Evolutionary conservation across 2,888 invertebrate genomes (phyloP), one percentile per base, ranked within the genome.

Genomic region (Diogma glabrata): DNA sequence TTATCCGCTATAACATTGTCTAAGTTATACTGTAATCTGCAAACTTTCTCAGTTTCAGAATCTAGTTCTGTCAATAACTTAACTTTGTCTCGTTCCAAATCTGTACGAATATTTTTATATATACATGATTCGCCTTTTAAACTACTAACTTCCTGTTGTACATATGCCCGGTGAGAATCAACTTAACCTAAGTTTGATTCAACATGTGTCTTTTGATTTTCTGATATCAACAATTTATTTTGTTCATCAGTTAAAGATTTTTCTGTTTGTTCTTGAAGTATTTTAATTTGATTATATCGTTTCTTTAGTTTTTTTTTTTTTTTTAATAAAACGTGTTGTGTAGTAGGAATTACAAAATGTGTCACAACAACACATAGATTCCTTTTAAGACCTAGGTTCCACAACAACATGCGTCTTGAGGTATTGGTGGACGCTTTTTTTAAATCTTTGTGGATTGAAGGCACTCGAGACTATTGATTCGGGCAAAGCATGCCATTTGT

Each of bases 201-300:
- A 8, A 79, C 74, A 52, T 75, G 65, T 55, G 75, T 75, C 9
- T 84, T 65, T 64, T 85, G 81, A 22, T 75, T 76, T 64, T 85
- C 84, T 10, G 77, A 67, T 56, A 76, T 73, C 36, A 77, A 61
- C 30, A 86, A 64, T 65, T 84, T 82, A 63, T 75, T 76, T 65
- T 86, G 85, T 51, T 80, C 73, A 57, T 85, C 84, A 51, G 75
- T 73, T 53, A 84, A 72, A 43, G 82, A 78, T 60, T 81, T 77
- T 66, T 87, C 87, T 4, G 84, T 83, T 72, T 87, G 85, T 60
- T 84, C 77, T 61, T 87, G 85, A 47, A 86, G 72, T 56, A 81
- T 75, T 66, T 77, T 77, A 16, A 81, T 62, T 62, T 81, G 80
- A 46, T 64, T 71, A 53, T 79, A 77, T 51, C 74, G 72, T 1